These are phyloP conservation scores for Drosophila leontia DNA, from an alignment of 1,140 invertebrate species.

Conservation along the genomic window DNA sequence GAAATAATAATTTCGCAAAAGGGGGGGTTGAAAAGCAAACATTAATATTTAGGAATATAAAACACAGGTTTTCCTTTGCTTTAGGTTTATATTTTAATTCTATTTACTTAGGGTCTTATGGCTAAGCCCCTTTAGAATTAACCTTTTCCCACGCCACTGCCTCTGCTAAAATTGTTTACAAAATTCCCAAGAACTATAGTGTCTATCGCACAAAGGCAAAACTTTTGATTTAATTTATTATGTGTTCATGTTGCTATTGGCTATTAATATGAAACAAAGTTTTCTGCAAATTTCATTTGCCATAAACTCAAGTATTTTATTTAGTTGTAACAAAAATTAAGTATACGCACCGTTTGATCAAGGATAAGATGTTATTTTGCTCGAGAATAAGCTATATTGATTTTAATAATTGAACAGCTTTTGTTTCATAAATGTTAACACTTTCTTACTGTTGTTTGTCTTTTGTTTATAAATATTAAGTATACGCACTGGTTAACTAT, in stretches of 20 bases:
- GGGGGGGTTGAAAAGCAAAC: background rate
- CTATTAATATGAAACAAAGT: conserved; percentile 18
- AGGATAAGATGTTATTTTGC: conserved; percentile 12
- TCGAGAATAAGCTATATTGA: background rate
- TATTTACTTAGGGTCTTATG: background rate
- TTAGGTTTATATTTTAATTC: background rate
- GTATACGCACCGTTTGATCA: conserved; percentile 73
- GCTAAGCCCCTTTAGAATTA: background rate
- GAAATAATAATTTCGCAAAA: conserved; percentile 12
- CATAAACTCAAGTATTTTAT: conserved; percentile 52
- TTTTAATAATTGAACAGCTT: background rate
- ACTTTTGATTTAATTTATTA: conserved; percentile 56
- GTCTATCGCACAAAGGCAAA: conserved; percentile 7
- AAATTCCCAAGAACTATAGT: conserved; percentile 16
- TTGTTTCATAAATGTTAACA: background rate
- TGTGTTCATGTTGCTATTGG: conserved; percentile 37
- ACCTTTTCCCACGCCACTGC: conserved; percentile 31
- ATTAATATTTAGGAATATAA: background rate
- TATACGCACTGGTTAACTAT: conserved; percentile 10
- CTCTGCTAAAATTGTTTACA: conserved; percentile 50
- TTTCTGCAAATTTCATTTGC: conserved; percentile 27
- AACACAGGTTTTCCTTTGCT: background rate
- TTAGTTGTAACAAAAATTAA: conserved; percentile 30
- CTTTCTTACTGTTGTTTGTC: background rate
- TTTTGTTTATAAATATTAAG: conserved; percentile 11